phyloP scores from a whole-genome alignment of 2,113 vertebrate genomes.

The Dipodomys stephensi region DNA sequence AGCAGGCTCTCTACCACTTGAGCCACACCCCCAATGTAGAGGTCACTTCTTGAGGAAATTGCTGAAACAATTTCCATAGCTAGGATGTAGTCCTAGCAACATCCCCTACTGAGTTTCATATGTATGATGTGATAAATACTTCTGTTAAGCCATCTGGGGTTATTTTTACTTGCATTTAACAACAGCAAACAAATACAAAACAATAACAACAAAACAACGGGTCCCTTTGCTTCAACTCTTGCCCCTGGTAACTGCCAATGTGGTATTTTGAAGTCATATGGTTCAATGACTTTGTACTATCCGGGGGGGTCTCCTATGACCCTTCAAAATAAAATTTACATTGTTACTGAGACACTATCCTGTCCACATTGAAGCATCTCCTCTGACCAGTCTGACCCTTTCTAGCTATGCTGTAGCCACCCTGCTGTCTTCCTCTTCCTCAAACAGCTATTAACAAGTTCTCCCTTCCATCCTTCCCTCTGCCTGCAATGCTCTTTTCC shows the following conservation, averaged over 20 bases:
- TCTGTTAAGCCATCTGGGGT: not conserved
- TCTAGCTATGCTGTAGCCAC: not conserved
- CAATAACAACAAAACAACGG: not conserved
- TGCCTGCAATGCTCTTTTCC: not conserved
- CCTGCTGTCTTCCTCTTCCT: not conserved
- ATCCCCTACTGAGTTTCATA: not conserved
- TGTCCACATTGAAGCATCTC: not conserved
- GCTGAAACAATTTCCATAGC: not conserved
- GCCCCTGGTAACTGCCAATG: not conserved
- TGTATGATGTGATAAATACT: not conserved
- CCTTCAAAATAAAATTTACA: conserved; percentile 14
- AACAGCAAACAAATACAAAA: not conserved
- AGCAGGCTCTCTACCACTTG: too few species aligned
- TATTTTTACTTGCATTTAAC: not conserved
- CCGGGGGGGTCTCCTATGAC: not conserved
- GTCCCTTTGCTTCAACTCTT: not conserved
- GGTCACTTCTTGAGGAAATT: not conserved
- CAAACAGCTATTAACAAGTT: not conserved
- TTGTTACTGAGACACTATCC: not conserved
- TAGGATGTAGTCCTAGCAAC: not conserved
- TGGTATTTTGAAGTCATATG: not conserved
- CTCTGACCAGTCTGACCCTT: not conserved
- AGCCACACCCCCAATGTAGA: too few species aligned
- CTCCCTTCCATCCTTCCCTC: not conserved
- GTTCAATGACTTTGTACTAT: not conserved